A percentile compares a stretch with the other conserved stretches of the same genome.
phyloP scores from a whole-genome alignment of 2,888 invertebrate species.

The Incurvaria masculella region DNA sequence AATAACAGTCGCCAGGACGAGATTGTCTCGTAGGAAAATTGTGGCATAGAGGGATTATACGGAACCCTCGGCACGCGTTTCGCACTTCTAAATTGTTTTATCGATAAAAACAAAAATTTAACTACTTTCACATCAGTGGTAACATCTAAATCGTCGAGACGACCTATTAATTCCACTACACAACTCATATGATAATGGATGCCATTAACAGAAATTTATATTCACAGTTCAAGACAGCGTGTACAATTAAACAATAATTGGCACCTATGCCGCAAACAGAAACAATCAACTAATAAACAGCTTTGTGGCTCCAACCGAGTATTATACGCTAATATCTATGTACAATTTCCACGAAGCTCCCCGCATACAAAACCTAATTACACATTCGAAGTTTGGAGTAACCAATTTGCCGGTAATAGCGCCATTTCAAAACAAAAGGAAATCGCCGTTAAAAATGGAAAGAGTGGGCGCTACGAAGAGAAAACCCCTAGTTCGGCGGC shows the following conservation, averaged over 20 bases:
- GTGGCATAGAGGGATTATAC: too few species aligned
- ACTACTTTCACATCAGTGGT: too few species aligned
- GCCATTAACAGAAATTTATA: conserved; percentile 21
- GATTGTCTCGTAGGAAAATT: too few species aligned
- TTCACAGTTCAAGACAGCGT: not conserved
- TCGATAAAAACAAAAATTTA: too few species aligned
- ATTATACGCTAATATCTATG: not conserved
- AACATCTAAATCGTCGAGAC: too few species aligned
- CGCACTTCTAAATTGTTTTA: too few species aligned
- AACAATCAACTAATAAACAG: conserved; percentile 28
- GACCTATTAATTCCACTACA: too few species aligned
- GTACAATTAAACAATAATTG: conserved; percentile 30
- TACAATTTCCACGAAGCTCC: not conserved
- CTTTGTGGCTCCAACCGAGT: conserved; percentile 15
- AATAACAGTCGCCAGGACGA: too few species aligned
- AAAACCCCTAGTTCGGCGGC: not conserved
- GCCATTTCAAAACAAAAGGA: not conserved
- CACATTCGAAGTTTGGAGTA: conserved; percentile 2
- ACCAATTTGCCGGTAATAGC: not conserved
- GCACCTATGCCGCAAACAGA: conserved; percentile 25
- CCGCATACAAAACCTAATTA: conserved; percentile 15
- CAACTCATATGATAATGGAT: too few species aligned
- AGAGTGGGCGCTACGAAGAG: not conserved
- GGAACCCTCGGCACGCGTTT: too few species aligned
- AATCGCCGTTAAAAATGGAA: not conserved